Conservation (phyloP, 2,113 vertebrate genomes). For the Syngnathoides biaculeatus region DNA sequence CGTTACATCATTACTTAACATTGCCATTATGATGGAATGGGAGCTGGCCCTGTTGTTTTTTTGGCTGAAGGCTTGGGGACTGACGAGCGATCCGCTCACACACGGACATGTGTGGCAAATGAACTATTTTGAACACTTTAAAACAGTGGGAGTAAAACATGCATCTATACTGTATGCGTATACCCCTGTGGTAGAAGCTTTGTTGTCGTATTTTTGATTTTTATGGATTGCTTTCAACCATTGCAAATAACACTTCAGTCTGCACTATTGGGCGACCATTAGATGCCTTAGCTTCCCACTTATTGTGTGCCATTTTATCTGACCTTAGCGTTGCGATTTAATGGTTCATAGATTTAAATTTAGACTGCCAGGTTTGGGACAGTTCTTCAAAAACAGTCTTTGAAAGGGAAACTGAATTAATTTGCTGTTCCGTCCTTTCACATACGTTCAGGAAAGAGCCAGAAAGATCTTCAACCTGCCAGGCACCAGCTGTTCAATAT, state of each 20-base stretch:
- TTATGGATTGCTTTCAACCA: slow-evolving; percentile 1
- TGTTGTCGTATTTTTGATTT: too few species aligned
- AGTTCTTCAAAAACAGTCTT: slow-evolving; percentile 54
- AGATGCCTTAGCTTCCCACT: slow-evolving; percentile 29
- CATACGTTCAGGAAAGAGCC: slow-evolving; percentile 17
- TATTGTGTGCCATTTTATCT: slow-evolving; percentile 52
- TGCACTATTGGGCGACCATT: slow-evolving; percentile 42
- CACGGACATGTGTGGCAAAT: slow-evolving; percentile 13
- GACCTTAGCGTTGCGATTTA: slow-evolving; percentile 64
- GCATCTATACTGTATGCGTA: too few species aligned
- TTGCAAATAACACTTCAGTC: slow-evolving; percentile 35
- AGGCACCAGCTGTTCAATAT: slow-evolving; percentile 58
- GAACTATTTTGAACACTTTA: background rate
- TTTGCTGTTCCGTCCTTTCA: slow-evolving; percentile 14
- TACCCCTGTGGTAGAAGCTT: too few species aligned
- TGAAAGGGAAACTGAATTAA: slow-evolving; percentile 47
- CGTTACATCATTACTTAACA: slow-evolving; percentile 67
- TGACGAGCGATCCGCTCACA: slow-evolving; percentile 37
- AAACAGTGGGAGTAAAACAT: too few species aligned
- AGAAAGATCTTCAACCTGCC: slow-evolving; percentile 61
- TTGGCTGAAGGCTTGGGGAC: slow-evolving; percentile 24
- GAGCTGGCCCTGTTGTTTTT: slow-evolving; percentile 45
- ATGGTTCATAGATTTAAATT: slow-evolving; percentile 60
- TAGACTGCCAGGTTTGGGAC: slow-evolving; percentile 54
- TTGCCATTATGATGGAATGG: slow-evolving; percentile 55